Base-by-base conservation (phyloP, 2,113 vertebrate species). In the Sylvietta virens region DNA sequence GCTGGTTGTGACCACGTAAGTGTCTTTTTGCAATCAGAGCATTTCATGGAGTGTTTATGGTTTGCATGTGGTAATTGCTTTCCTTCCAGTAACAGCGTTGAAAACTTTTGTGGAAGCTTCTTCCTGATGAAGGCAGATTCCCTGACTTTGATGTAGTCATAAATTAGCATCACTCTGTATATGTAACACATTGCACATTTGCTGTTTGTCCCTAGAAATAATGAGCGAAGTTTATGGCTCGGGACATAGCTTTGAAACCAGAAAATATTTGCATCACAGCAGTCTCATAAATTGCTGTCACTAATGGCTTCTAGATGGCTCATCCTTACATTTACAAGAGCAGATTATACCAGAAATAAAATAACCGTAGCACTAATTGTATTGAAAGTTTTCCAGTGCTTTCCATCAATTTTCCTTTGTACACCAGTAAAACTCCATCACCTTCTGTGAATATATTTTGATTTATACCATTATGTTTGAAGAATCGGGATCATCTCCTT, bases 91-190 rank as follows among this genome's bases (percentile, higher is more conserved):
- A 84, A 53, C 51, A 83, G 64, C 21, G 37, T 48, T 86, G 83
- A 83, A 89, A 78, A 72, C 26, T 45, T 86, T 20, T 51, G 60
- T 81, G 72, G 37, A 94, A 26, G 65, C 71, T 88, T 93, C 51
- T 64, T 88, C 48, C 80, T 76, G 61, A 86, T 61, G 69, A 67
- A 83, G 69, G 82, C 86, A 84, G n/a, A 60, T 86, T 93, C n/a
- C n/a, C 28, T 72, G 64, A 31, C 92, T 97, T 95, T 93, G 82
- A 95, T 90, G 92, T 39, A 73, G 76, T 81, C 72, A 71, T 53
- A 88, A 92, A 93, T 88, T 70, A 90, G 66, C 87, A 91, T 71
- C 64, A 18, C 56, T 80, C 82, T 44, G 7, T 62, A 20, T 27
- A 62, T 60, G 57, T 42, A 78, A 81, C 44, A 79, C n/a, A 35